phyloP scores from a whole-genome alignment of 1,140 invertebrate genomes.

The Caenorhabditis brenneri region DNA sequence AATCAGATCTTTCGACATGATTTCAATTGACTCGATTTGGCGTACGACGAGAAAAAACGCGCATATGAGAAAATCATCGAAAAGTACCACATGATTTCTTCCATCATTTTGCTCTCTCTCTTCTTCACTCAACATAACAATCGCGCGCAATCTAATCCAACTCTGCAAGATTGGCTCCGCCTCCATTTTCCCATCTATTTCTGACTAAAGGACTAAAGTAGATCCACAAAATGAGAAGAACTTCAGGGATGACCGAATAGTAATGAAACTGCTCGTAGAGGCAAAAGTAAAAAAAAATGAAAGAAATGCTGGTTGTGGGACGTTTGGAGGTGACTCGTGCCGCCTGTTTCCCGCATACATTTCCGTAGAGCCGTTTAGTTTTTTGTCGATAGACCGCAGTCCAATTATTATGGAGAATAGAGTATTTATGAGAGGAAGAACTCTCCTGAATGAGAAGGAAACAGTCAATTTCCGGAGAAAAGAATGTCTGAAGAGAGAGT shows the following conservation, averaged over 20 bases:
- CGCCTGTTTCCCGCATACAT: background rate
- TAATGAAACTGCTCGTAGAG: background rate
- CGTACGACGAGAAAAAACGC: background rate
- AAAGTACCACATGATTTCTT: conserved; percentile 33
- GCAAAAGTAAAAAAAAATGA: background rate
- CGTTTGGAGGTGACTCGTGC: background rate
- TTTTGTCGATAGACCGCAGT: background rate
- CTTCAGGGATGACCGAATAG: background rate
- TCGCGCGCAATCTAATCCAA: background rate
- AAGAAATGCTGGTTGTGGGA: background rate
- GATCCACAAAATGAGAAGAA: background rate
- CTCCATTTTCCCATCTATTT: background rate
- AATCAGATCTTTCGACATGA: no score
- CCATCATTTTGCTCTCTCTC: background rate
- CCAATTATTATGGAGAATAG: background rate
- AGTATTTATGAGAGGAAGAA: background rate
- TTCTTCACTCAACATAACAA: background rate
- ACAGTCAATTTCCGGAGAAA: background rate
- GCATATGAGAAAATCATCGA: background rate
- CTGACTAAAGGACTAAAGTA: background rate
- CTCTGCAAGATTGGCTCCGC: background rate
- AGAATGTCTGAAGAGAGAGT: background rate
- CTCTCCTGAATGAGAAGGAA: background rate
- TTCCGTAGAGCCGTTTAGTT: background rate
- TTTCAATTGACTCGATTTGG: background rate